A percentile compares a stretch with the other conserved stretches of the same genome.
These are phyloP conservation scores for Marmota flaviventris DNA, from an alignment of 2,113 vertebrate genomes.

Conservation along the genomic window DNA sequence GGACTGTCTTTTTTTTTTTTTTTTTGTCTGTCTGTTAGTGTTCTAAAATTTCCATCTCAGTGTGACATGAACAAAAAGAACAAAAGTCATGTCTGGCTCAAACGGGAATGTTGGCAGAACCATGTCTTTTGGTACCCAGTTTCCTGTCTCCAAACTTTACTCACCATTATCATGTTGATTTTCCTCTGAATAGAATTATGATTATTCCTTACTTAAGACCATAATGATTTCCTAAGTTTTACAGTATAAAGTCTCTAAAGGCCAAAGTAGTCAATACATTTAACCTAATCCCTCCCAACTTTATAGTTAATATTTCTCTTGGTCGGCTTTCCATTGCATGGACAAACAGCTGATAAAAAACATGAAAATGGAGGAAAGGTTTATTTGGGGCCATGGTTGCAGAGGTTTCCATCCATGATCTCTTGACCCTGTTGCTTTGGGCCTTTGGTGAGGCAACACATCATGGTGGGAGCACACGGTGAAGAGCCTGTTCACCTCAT, in stretches of 20 bases:
- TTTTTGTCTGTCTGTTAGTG: not conserved
- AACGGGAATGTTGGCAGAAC: not conserved
- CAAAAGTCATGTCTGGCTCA: not conserved
- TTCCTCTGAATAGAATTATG: not conserved
- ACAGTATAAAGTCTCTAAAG: not conserved
- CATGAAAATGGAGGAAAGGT: no score
- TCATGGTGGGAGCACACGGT: not conserved
- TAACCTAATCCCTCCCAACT: not conserved
- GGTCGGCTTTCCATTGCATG: not conserved
- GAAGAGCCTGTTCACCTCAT: not conserved
- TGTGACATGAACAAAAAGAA: not conserved
- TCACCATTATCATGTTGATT: not conserved
- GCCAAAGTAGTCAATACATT: not conserved
- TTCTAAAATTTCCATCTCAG: not conserved
- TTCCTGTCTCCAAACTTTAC: not conserved
- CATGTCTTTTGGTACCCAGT: not conserved
- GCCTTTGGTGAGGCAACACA: not conserved
- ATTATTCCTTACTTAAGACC: not conserved
- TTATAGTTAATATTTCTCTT: not conserved
- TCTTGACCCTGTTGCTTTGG: not conserved
- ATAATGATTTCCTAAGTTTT: not conserved
- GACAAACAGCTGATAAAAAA: not conserved
- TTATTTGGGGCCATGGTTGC: not conserved
- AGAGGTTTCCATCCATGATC: not conserved
- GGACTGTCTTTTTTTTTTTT: not conserved